These are phyloP conservation scores for Habrosyne pyritoides DNA, from an alignment of 2,888 invertebrate genomes.

Conservation along the genomic window DNA sequence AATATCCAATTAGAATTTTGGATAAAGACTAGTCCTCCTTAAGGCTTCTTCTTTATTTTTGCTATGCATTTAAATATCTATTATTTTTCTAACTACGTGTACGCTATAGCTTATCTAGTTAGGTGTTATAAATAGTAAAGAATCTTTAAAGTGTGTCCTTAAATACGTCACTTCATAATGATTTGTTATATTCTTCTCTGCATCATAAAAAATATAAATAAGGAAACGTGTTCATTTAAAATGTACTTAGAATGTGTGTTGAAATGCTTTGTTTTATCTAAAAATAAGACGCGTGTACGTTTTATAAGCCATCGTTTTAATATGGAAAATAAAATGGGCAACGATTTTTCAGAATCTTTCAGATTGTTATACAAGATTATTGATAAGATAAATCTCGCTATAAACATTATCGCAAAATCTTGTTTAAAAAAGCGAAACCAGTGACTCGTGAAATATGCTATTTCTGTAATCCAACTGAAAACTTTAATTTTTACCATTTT, in stretches of 20 bases:
- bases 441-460: neutral
- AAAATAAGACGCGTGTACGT: neutral
- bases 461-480: neutral
- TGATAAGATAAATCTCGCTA: too few species aligned
- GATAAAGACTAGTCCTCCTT: conserved; percentile 16
- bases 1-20: neutral
- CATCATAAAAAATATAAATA: conserved; percentile 14
- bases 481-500: conserved; percentile 9
- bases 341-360: too few species aligned
- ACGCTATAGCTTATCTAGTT: conserved; percentile 45
- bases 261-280: neutral
- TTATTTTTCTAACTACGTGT: conserved; percentile 38
- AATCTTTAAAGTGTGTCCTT: neutral
- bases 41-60: conserved; percentile 64
- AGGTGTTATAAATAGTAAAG: conserved; percentile 9
- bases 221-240: conserved; percentile 9
- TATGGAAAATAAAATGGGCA: neutral
- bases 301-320: neutral
- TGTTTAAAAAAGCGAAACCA: neutral
- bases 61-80: conserved; percentile 60
- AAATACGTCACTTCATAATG: neutral
- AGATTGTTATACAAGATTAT: too few species aligned
- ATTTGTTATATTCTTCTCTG: neutral
- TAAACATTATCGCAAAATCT: neutral
- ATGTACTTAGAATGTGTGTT: neutral